Evolutionary conservation across 92 coral and sea anemone genomes (phyloP), one percentile per base, ranked within the genome.

Genomic region (Porites rus): DNA sequence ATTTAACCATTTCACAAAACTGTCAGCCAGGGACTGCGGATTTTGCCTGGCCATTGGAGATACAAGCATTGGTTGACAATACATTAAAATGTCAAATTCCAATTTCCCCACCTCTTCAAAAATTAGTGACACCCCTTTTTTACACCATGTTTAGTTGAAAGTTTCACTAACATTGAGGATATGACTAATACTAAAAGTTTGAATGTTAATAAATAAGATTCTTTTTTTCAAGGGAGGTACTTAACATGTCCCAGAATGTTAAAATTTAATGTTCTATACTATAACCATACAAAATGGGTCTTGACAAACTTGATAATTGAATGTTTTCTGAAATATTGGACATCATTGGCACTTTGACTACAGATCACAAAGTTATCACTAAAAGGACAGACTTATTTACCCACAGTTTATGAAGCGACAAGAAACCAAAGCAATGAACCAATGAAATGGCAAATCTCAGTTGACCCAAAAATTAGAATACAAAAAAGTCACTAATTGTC

Each of bases 401-500:
- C 75, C 65, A 68, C 83, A 22, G 46, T 78, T 78, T 65, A 56
- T 78, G 22, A 10, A 68, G 14, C 64, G 51, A 60, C 71, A 20
- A 43, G 9, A 7, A 31, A 59, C 69, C 24, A 64, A 50, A 14
- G 71, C 61, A 46, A 28, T 25, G 16, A 21, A 51, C 87, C 86
- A 81, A 71, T 81, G 54, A 58, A 50, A 81, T 66, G 64, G 17
- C 65, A 51, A 62, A 46, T 62, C 80, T 43, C 7, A 65, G 50
- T 12, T 21, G 31, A 63, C 8, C 65, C 67, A 62, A 74, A 61
- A 83, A 83, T 74, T 52, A 74, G 65, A 74, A 17, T 28, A 24
- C 62, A 72, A 50, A 63, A 76, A 83, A 83, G 87, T 83, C 79
- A 83, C 64, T 73, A 61, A 62, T 74, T 24, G 78, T 51, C 73